phyloP scores from a whole-genome alignment of 2,113 vertebrate species.

The Nestor notabilis region DNA sequence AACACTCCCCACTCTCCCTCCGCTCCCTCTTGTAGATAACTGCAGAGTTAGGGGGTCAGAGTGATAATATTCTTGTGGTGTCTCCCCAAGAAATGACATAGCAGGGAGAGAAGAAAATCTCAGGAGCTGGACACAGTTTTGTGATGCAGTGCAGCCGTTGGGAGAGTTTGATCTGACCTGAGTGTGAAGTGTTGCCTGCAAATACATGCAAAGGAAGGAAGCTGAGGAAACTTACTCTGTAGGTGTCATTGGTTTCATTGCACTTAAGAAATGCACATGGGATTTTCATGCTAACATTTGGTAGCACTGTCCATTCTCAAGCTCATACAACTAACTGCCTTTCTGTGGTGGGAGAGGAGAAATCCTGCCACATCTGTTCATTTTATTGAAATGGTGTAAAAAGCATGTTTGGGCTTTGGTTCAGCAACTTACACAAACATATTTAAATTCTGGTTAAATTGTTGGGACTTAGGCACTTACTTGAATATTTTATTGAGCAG shows the following conservation, averaged over 20 bases:
- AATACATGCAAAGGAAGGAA: background rate
- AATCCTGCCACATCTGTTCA: background rate
- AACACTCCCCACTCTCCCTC: background rate
- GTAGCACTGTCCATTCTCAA: background rate
- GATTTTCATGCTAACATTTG: background rate
- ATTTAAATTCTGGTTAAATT: background rate
- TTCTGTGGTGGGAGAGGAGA: background rate
- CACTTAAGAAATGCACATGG: background rate
- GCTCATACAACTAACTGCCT: background rate
- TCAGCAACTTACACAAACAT: background rate
- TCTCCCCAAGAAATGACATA: background rate
- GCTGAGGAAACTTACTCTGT: background rate
- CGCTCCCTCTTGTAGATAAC: background rate
- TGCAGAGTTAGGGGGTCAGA: background rate
- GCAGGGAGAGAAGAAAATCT: background rate
- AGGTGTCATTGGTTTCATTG: background rate
- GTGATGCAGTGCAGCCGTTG: background rate
- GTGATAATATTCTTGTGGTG: background rate
- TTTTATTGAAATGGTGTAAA: background rate
- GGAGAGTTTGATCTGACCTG: background rate
- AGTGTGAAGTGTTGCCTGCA: background rate
- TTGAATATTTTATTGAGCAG: background rate
- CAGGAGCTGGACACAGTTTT: background rate
- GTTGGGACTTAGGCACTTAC: background rate
- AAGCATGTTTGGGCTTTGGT: background rate